Base-by-base conservation (phyloP, 2,113 vertebrate genomes). In the Petromus typicus region DNA sequence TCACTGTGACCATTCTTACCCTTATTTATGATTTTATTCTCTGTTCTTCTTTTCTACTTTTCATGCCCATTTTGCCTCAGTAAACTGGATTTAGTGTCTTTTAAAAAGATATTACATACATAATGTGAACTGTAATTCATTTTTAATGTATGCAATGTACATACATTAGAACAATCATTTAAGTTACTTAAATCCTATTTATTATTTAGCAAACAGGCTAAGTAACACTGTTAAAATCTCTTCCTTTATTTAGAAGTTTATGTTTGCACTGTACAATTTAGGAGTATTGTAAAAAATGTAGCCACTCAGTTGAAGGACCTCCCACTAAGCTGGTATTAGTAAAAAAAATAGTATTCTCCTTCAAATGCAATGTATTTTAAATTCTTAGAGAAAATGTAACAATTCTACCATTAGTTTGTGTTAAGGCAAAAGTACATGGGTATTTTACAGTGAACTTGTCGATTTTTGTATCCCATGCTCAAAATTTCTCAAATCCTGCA, bases 161-260 rank as follows among this genome's bases (percentile, higher is more conserved):
- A 64, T 27, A 64, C 3, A 7, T n/a, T 75, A 27, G 25, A 40
- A 80, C 22, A 80, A 89, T 88, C 64, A 17, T 8, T 89, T 23
- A 22, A 37, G 12, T 54, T 27, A 64, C 59, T 86, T 45, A 95
- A 86, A 75, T 94, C 9, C 71, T 40, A 63, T 25, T 51, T 93
- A 56, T 61, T 54, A 89, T 96, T 92, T 93, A 96, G 71, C 73
- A 96, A 95, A 87, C 73, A 86, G 56, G 79, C 76, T 96, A 96
- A 97, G 89, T 90, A 92, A 97, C 85, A 78, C 40, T 80, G 83
- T 86, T 88, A 95, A 88, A 96, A 97, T 95, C 69, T 94, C 78
- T 34, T 94, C 59, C 91, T 95, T 61, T 86, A 95, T 92, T 81
- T 86, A 69, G 51, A 76, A 80, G 34, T 94, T 84, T 69, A 37